These are phyloP conservation scores for Diabrotica virgifera DNA, from an alignment of 1,140 invertebrate genomes.

Conservation along the genomic window DNA sequence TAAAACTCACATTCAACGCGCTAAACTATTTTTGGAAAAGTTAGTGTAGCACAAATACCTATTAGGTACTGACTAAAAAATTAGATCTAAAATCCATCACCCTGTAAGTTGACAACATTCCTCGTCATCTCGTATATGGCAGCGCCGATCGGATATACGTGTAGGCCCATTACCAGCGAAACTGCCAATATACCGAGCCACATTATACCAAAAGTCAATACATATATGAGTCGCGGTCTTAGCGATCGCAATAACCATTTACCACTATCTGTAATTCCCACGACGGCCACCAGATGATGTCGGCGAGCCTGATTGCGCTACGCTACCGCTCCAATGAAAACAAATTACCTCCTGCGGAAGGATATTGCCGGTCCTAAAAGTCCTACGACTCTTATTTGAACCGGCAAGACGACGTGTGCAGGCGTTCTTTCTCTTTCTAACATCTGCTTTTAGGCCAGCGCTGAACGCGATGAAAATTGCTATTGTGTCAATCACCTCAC, in stretches of 20 bases:
- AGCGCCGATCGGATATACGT: conserved; percentile 27
- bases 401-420: conserved; percentile 31
- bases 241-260: conserved; percentile 44
- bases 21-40: too few relatives aligned
- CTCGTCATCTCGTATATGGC: conserved; percentile 21
- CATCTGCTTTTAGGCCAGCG: neutral
- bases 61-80: too few relatives aligned
- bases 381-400: conserved; percentile 37
- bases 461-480: too few relatives aligned
- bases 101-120: conserved; percentile 18
- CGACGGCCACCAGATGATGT: conserved; percentile 38
- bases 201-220: conserved; percentile 44
- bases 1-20: too few relatives aligned
- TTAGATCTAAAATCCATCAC: neutral
- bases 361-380: conserved; percentile 40
- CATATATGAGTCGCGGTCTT: conserved; percentile 36
- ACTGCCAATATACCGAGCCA: conserved; percentile 35
- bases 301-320: conserved; percentile 41
- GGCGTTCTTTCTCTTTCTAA: conserved; percentile 6
- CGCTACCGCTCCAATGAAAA: conserved; percentile 41
- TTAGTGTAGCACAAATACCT: too few relatives aligned
- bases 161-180: conserved; percentile 31
- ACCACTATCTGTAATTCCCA: conserved; percentile 45
- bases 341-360: conserved; percentile 43
- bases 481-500: too few relatives aligned